Conservation (phyloP, 2,888 invertebrate genomes). For the Caenorhabditis afra region DNA sequence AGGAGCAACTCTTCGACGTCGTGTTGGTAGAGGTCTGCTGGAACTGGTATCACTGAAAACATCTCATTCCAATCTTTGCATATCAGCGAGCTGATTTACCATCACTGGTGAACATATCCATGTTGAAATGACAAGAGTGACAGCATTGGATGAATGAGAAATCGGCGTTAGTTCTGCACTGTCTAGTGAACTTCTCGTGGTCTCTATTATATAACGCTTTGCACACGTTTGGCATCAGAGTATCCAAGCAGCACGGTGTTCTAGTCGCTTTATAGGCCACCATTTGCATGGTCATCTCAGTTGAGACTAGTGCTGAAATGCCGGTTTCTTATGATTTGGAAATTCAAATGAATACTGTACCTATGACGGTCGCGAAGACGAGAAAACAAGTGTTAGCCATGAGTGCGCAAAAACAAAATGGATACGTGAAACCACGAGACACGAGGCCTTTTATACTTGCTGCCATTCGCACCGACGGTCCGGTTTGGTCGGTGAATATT, state of each 20-base stretch:
- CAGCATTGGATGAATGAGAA: constrained; percentile 77
- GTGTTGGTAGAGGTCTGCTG: constrained; percentile 69
- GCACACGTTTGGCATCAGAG: constrained; percentile 70
- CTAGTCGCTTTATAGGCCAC: constrained; percentile 67
- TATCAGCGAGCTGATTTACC: constrained; percentile 29
- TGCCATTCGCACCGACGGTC: constrained; percentile 65
- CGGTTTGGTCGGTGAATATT: constrained; percentile 61
- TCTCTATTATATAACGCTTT: constrained; percentile 68
- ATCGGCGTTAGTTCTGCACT: constrained; percentile 72
- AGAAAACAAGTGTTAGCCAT: constrained; percentile 27
- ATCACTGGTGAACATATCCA: constrained; percentile 65
- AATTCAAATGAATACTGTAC: background rate
- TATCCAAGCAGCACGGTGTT: constrained; percentile 75
- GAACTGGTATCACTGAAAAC: constrained; percentile 61
- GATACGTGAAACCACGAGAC: constrained; percentile 49
- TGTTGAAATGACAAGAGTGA: constrained; percentile 74
- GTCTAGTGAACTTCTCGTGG: constrained; percentile 69
- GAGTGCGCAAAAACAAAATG: constrained; percentile 13
- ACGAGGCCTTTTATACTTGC: constrained; percentile 42
- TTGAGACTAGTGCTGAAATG: constrained; percentile 36
- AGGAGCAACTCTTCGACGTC: constrained; percentile 72
- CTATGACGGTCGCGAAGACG: constrained; percentile 25
- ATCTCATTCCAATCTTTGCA: background rate
- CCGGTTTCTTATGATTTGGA: background rate
- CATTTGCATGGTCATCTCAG: constrained; percentile 59